phyloP scores from a whole-genome alignment of 1,140 invertebrate genomes.

The Oreohelix idahoensis region DNA sequence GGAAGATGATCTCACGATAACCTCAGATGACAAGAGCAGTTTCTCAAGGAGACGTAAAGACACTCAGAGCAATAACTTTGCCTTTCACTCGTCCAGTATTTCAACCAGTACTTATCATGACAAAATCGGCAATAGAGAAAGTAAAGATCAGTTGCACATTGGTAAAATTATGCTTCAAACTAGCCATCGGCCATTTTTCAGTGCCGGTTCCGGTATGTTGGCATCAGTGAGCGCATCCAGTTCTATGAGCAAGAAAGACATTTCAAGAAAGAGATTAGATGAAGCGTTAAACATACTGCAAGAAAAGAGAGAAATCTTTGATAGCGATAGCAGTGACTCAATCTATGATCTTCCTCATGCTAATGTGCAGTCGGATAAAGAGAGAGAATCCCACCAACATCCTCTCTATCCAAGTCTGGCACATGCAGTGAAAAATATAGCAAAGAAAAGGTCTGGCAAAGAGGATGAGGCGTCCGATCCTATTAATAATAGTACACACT shows the following conservation, averaged over 20 bases:
- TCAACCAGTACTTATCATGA: not conserved
- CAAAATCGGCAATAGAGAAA: not conserved
- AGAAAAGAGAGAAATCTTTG: not conserved
- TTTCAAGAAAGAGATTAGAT: not conserved
- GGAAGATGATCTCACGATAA: slow-evolving; percentile 9
- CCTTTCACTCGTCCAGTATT: not conserved
- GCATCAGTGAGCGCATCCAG: not conserved
- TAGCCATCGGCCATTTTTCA: not conserved
- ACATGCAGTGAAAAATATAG: too few species aligned
- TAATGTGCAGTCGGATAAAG: not conserved
- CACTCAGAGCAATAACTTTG: not conserved
- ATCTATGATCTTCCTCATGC: not conserved
- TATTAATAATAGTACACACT: not conserved
- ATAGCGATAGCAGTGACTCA: not conserved
- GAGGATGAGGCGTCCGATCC: not conserved
- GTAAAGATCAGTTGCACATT: not conserved
- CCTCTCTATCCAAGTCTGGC: too few species aligned
- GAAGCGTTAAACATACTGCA: not conserved
- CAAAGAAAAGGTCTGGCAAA: not conserved
- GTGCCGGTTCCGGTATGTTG: not conserved
- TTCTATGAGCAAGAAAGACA: not conserved
- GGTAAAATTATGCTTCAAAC: not conserved
- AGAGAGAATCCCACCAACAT: not conserved
- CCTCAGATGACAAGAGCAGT: slow-evolving; percentile 7
- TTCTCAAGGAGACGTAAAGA: not conserved